phyloP scores from a whole-genome alignment of 92 coral and sea anemone genomes.

The Palythoa heliodiscus region DNA sequence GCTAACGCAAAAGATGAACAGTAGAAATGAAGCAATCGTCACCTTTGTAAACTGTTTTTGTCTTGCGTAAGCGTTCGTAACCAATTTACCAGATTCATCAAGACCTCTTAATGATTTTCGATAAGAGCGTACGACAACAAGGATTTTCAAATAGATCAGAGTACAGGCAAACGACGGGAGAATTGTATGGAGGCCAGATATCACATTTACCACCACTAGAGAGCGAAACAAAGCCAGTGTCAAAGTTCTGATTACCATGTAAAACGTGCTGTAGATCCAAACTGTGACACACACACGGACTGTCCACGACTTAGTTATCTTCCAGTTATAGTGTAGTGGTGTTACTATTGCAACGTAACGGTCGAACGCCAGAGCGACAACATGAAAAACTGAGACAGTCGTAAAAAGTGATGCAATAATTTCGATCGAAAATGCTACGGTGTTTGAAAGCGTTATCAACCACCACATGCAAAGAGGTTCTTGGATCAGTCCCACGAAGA shows the following conservation, averaged over 20 bases:
- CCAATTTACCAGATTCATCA: slow-evolving; percentile 67
- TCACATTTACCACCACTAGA: slow-evolving; percentile 48
- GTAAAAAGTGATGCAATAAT: slow-evolving; percentile 68
- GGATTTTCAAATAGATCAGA: slow-evolving; percentile 53
- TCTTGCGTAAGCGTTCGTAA: slow-evolving; percentile 67
- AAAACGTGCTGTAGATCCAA: slow-evolving; percentile 65
- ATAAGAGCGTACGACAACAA: slow-evolving; percentile 46
- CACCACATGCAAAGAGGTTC: slow-evolving; percentile 74
- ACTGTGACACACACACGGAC: slow-evolving; percentile 33
- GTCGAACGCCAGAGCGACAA: slow-evolving; percentile 66
- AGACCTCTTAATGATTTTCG: slow-evolving; percentile 52
- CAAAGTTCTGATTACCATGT: slow-evolving; percentile 64
- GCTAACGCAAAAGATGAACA: slow-evolving; percentile 67
- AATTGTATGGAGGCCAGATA: slow-evolving; percentile 78
- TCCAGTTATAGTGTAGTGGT: slow-evolving; percentile 55
- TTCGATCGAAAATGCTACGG: slow-evolving; percentile 48
- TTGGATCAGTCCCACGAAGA: slow-evolving; percentile 69
- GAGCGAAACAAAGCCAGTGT: slow-evolving; percentile 41
- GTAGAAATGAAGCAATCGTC: slow-evolving; percentile 49
- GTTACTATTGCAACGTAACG: slow-evolving; percentile 71
- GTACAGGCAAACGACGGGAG: slow-evolving; percentile 67
- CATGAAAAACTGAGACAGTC: slow-evolving; percentile 70
- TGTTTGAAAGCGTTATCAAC: slow-evolving; percentile 63
- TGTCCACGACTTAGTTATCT: slow-evolving; percentile 53
- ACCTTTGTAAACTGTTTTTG: slow-evolving; percentile 73